Evolutionary conservation across 2,797 vertebrate species (phyloP).

Genomic region (Muraenolepis orangiensis): DNA sequence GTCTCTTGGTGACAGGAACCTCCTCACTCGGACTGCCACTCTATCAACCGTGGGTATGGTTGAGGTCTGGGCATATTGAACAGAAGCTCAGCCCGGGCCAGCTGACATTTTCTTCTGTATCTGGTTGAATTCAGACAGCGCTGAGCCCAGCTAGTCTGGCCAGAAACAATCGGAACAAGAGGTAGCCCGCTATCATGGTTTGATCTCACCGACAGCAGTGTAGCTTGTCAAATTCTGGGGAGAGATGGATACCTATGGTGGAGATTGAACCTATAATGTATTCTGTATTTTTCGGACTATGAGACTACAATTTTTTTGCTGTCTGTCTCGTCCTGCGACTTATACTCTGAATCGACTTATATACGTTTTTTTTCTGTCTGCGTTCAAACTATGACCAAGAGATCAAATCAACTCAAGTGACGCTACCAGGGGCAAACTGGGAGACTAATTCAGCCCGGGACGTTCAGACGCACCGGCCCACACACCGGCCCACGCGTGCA

Average conservation of each 20-base stretch:
- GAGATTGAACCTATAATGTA: background rate
- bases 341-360: too few relatives aligned
- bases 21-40: background rate
- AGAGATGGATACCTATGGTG: background rate
- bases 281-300: too few relatives aligned
- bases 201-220: background rate
- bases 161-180: background rate
- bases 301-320: too few relatives aligned
- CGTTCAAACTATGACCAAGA: too few relatives aligned
- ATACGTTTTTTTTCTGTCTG: too few relatives aligned
- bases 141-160: background rate
- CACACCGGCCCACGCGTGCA: too few relatives aligned
- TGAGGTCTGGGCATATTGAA: background rate
- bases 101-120: background rate
- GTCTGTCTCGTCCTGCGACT: too few relatives aligned
- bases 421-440: too few relatives aligned
- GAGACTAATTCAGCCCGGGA: too few relatives aligned
- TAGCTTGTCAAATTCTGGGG: background rate
- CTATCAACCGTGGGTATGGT: background rate
- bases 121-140: background rate
- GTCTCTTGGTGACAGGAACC: background rate
- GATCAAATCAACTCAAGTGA: too few relatives aligned
- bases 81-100: background rate
- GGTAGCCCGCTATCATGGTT: background rate
- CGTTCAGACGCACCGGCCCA: too few relatives aligned